Evolutionary conservation across 2,888 invertebrate species (phyloP), one percentile per base, ranked within the genome.

Genomic region (Drosophila kanekoi): DNA sequence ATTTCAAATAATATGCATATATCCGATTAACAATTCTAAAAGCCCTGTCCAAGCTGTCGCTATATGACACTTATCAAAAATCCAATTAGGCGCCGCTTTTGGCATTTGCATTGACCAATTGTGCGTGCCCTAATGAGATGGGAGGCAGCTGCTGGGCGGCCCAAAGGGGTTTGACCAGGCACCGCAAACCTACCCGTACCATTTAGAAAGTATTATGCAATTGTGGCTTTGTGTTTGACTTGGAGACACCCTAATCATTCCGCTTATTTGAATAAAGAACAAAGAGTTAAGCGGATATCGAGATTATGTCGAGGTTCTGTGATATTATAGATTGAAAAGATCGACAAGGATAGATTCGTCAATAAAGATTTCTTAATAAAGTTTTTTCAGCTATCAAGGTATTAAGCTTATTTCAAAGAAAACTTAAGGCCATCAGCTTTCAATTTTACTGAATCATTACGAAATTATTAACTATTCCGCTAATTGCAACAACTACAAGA

Each of bases 1-100:
- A 72, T 65, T 71, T 65, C 60, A 70, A 81, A 81, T 81, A 78
- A 81, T 83, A 76, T 76, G 73, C 72, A 65, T 57, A 69, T 65
- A 70, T 65, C 65, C 48, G 71, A 77, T 64, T 82, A 61, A 61
- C 53, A 66, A 71, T 68, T 66, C 65, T 67, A 71, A 63, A 65
- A 35, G 20, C 35, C 49, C 53, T 56, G 49, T 67, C 52, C 51
- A 43, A 44, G 44, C 62, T 59, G 68, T 62, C 76, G 44, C 8
- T 63, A 48, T 57, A 43, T 58, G 47, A 49, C 63, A 74, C 72
- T 72, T 75, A 63, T 81, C 82, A 81, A 81, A 82, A 82, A 80
- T 80, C 75, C 80, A 81, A 81, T 81, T 81, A 82, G 72, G 70
- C 75, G 33, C 63, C 68, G 47, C 64, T 69, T 64, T 65, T 51